phyloP scores from a whole-genome alignment of 1,140 invertebrate species.

The Anoplolepis gracilipes region DNA sequence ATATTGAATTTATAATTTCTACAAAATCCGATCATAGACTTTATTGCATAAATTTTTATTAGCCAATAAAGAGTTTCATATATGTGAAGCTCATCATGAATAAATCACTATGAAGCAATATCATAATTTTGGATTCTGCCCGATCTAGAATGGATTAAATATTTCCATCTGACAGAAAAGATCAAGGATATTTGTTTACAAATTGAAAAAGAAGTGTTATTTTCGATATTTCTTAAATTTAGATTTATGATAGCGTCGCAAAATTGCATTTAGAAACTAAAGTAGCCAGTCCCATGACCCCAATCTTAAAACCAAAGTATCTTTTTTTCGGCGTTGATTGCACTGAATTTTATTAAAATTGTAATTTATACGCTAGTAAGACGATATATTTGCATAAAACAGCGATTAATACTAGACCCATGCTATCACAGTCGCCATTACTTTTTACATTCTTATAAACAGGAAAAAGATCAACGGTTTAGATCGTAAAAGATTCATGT shows the following conservation, averaged over 20 bases:
- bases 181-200: conserved; percentile 37
- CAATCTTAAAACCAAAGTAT: conserved; percentile 1
- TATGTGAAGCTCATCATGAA: neutral
- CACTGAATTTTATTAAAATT: conserved; percentile 32
- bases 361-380: neutral
- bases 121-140: conserved; percentile 7
- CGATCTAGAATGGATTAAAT: neutral
- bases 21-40: neutral
- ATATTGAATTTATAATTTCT: neutral
- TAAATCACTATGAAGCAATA: neutral
- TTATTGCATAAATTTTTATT: no score
- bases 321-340: neutral
- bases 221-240: neutral
- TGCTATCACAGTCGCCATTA: neutral
- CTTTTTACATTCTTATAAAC: conserved; percentile 11
- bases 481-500: neutral
- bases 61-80: neutral
- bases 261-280: neutral
- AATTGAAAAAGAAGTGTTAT: neutral
- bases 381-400: conserved; percentile 21
- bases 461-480: neutral
- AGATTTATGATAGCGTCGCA: neutral
- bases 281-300: neutral
- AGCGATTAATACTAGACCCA: conserved; percentile 6
- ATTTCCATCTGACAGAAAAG: neutral